These are phyloP conservation scores for Opisthocomus hoazin DNA, from an alignment of 2,113 vertebrate genomes.

Conservation along the genomic window DNA sequence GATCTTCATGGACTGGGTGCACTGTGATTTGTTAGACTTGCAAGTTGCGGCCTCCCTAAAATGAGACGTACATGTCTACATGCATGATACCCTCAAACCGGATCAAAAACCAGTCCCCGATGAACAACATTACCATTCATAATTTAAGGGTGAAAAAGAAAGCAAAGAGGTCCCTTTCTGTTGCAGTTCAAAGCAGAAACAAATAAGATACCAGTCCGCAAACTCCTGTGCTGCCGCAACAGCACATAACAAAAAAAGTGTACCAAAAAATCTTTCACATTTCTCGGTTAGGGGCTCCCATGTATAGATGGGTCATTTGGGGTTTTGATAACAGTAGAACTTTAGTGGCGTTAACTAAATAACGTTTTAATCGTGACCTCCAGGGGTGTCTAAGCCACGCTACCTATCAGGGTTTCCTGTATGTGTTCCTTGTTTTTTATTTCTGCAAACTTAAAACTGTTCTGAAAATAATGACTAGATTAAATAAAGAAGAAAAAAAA, in stretches of 20 bases:
- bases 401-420: background rate
- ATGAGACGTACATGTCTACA: background rate
- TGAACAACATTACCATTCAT: background rate
- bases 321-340: background rate
- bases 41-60: background rate
- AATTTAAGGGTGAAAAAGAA: conserved; percentile 29
- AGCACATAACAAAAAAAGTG: background rate
- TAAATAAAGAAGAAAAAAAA: background rate
- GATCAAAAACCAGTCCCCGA: background rate
- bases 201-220: background rate
- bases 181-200: background rate
- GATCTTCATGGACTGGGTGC: background rate
- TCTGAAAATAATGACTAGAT: background rate
- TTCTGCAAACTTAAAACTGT: background rate
- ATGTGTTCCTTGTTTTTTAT: background rate
- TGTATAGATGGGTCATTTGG: background rate
- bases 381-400: background rate
- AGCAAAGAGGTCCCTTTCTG: background rate
- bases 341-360: conserved; percentile 23
- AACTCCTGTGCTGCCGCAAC: background rate
- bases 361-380: background rate
- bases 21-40: background rate
- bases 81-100: background rate
- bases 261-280: background rate
- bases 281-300: background rate